A percentile compares a stretch with the other conserved stretches of the same genome.
phyloP scores from a whole-genome alignment of 1,140 invertebrate species.

The Helicoverpa zea region DNA sequence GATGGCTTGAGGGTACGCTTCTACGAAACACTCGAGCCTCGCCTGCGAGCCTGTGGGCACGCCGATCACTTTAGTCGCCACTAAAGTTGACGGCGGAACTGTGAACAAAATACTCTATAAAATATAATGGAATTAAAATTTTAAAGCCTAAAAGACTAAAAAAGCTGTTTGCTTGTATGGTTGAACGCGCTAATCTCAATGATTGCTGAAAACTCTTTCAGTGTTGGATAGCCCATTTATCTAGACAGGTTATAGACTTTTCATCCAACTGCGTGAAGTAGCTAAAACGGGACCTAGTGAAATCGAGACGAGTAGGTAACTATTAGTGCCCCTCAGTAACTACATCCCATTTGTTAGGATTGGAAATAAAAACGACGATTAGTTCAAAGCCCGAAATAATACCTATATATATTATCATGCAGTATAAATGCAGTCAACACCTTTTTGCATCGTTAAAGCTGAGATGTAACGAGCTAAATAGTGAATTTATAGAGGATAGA shows the following conservation, averaged over 20 bases:
- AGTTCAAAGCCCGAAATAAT: neutral
- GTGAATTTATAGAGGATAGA: conserved; percentile 41
- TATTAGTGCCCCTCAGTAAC: no score
- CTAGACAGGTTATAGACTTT: no score
- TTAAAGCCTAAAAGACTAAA: no score
- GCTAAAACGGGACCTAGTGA: no score
- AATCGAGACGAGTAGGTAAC: no score
- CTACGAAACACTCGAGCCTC: conserved; percentile 85
- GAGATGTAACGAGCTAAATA: neutral
- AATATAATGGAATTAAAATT: no score
- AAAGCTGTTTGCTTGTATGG: no score
- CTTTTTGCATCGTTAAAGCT: conserved; percentile 33
- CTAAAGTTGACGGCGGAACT: conserved; percentile 86
- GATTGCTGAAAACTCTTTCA: no score
- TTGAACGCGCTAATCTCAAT: no score
- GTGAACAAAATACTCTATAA: conserved; percentile 16
- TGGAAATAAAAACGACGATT: neutral
- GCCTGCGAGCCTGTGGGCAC: conserved; percentile 83
- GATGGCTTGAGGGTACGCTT: conserved; percentile 85
- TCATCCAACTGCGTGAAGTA: no score
- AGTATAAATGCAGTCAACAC: conserved; percentile 22
- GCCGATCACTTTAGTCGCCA: conserved; percentile 85
- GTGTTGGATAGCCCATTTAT: no score
- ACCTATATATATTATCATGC: neutral
- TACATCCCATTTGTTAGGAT: no score